phyloP scores from a whole-genome alignment of 2,797 vertebrate genomes.

The Morus bassanus region DNA sequence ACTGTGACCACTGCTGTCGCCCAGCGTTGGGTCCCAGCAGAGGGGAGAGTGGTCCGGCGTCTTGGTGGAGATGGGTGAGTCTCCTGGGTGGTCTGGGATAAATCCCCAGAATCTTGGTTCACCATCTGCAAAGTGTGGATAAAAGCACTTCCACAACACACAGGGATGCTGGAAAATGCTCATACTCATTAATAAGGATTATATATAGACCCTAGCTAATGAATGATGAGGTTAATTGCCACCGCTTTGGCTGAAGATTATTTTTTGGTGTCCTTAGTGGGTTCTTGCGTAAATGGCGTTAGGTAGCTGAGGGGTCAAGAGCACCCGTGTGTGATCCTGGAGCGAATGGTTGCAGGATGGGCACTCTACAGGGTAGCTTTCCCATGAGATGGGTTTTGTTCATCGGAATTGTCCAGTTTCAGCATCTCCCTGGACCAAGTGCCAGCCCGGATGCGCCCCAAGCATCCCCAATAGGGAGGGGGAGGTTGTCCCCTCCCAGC shows the following conservation, averaged over 20 bases:
- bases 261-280: neutral
- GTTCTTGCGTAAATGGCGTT: neutral
- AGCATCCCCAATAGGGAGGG: accelerated
- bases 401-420: neutral
- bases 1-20: neutral
- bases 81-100: neutral
- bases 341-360: neutral
- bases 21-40: neutral
- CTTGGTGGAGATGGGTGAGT: neutral
- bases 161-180: neutral
- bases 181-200: neutral
- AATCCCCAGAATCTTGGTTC: neutral
- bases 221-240: neutral
- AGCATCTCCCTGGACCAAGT: accelerated
- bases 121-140: neutral
- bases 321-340: neutral
- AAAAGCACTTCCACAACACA: neutral
- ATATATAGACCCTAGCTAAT: neutral
- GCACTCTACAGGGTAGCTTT: neutral
- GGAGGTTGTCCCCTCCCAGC: neutral
- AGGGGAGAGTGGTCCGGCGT: too few relatives aligned
- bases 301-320: neutral
- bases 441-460: accelerated
- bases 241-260: neutral
- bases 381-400: neutral